A percentile compares a stretch with the other conserved stretches of the same genome.
Conservation (phyloP, 2,888 invertebrate genomes). For the Drosophila affinis region DNA sequence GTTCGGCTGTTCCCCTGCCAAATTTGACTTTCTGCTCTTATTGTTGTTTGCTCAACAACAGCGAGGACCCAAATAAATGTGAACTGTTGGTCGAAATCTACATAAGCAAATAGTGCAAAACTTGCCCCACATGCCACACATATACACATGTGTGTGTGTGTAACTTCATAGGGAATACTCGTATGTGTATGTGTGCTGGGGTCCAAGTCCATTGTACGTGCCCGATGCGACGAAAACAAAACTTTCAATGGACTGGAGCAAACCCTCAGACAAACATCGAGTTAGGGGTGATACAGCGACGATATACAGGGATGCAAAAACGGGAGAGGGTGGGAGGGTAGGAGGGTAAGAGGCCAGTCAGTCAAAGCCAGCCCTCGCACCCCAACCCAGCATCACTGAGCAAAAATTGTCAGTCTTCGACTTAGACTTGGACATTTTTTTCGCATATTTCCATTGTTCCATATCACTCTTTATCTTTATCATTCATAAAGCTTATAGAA, state of each 20-base stretch:
- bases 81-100: conserved; percentile 48
- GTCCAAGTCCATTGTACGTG: conserved; percentile 27
- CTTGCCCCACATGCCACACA: conserved; percentile 26
- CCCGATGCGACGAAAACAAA: conserved; percentile 2
- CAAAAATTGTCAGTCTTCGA: no score
- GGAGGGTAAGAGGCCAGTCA: not conserved
- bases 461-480: no score
- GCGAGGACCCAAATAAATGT: conserved; percentile 16
- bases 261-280: not conserved
- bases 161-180: no score
- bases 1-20: not conserved
- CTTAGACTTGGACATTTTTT: not conserved
- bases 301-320: not conserved
- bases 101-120: conserved; percentile 69
- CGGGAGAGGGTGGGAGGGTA: no score
- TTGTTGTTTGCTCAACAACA: conserved; percentile 40
- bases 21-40: conserved; percentile 29
- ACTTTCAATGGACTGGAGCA: conserved; percentile 18
- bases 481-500: no score
- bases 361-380: conserved; percentile 26
- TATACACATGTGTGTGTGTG: not conserved
- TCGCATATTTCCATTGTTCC: no score
- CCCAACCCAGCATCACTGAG: not conserved
- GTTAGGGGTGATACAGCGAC: not conserved
- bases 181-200: not conserved